Conservation (phyloP, 2,113 vertebrate species). For the Colinus virginianus region DNA sequence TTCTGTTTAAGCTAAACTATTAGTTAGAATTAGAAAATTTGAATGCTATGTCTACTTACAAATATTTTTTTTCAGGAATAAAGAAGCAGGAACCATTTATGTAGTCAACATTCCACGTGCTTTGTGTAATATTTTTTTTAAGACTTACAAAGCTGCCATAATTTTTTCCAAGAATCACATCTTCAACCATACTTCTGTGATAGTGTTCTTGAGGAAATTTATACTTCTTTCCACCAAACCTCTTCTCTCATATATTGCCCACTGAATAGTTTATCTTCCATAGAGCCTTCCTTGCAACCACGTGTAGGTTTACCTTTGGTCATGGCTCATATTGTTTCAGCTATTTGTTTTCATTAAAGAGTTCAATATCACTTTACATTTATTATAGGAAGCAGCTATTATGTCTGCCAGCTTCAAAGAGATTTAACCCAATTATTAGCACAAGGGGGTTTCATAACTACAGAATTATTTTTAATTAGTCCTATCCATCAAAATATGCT, state of each 20-base stretch:
- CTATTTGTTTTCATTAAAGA: constrained; percentile 30
- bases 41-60: background rate
- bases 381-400: constrained; percentile 15
- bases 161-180: background rate
- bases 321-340: constrained; percentile 36
- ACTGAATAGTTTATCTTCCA: constrained; percentile 8
- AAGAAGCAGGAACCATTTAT: background rate
- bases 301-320: background rate
- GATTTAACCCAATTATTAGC: constrained; percentile 23
- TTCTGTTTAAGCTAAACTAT: background rate
- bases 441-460: constrained; percentile 14
- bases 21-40: background rate
- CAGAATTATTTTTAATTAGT: constrained; percentile 55
- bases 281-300: background rate
- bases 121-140: background rate
- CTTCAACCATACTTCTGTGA: background rate
- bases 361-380: constrained; percentile 9
- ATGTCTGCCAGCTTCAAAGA: constrained; percentile 29
- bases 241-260: background rate
- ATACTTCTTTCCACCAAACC: background rate
- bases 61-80: background rate
- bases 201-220: background rate
- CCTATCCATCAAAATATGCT: constrained; percentile 51
- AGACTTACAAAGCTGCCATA: background rate
- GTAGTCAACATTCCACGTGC: background rate